A percentile compares a stretch with the other conserved stretches of the same genome.
phyloP scores from a whole-genome alignment of 2,113 vertebrate species.

The Oxyura jamaicensis region DNA sequence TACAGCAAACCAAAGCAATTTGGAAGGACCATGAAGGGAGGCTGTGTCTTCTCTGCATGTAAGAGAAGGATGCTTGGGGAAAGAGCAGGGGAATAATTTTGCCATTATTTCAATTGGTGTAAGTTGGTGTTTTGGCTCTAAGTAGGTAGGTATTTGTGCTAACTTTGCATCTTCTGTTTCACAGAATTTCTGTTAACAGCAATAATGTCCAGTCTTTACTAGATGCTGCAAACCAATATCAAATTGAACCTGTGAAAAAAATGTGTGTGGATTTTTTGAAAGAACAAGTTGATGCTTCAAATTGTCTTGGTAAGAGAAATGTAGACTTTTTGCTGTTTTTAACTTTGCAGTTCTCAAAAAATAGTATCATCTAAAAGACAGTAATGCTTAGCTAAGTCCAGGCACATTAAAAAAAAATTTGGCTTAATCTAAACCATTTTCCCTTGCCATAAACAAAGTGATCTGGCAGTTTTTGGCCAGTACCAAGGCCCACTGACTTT shows the following conservation, averaged over 20 bases:
- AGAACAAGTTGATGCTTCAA: slow-evolving; percentile 96
- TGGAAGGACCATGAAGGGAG: not conserved
- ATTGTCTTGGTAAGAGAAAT: slow-evolving; percentile 90
- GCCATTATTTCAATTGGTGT: not conserved
- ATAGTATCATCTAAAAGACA: not conserved
- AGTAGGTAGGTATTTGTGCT: not conserved
- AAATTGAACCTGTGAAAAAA: slow-evolving; percentile 98
- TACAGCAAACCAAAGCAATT: not conserved
- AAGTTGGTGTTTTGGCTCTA: not conserved
- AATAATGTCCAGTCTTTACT: slow-evolving; percentile 96
- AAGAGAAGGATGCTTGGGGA: not conserved
- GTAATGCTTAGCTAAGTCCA: not conserved
- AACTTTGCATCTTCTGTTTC: slow-evolving; percentile 47
- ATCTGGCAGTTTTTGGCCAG: not conserved
- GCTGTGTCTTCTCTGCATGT: not conserved
- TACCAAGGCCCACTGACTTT: not conserved
- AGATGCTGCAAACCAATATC: slow-evolving; percentile 97
- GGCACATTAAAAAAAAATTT: not conserved
- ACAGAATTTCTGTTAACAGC: slow-evolving; percentile 96
- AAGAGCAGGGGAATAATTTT: not conserved
- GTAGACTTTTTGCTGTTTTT: not conserved
- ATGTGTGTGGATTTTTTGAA: slow-evolving; percentile 98
- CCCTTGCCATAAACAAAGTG: not conserved
- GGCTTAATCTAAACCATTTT: not conserved
- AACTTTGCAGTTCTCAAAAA: not conserved